Evolutionary conservation across 2,888 invertebrate genomes (phyloP).

Genomic region (Tetragonula carbonaria): DNA sequence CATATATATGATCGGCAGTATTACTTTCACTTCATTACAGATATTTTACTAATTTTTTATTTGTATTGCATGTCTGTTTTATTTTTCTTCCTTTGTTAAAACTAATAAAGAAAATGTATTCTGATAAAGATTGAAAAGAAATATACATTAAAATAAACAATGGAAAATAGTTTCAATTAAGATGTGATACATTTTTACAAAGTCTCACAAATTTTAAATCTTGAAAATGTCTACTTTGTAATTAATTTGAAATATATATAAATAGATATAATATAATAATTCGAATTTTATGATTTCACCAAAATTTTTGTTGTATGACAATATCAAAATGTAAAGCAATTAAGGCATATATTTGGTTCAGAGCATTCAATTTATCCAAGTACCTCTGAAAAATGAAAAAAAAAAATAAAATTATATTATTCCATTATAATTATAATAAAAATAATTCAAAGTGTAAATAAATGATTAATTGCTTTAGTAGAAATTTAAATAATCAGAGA

Average conservation of each 20-base stretch:
- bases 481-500: constrained; percentile 7
- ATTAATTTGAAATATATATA: neutral
- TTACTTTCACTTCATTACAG: constrained; percentile 20
- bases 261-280: constrained; percentile 4
- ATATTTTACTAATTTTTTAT: constrained; percentile 16
- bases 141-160: neutral
- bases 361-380: constrained; percentile 80
- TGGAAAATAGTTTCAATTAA: neutral
- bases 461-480: constrained; percentile 34
- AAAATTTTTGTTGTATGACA: constrained; percentile 76
- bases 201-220: neutral
- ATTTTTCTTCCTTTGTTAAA: neutral
- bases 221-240: neutral
- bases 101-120: constrained; percentile 6
- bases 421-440: neutral
- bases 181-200: neutral
- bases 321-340: constrained; percentile 76
- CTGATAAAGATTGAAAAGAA: neutral
- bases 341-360: constrained; percentile 78
- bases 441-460: constrained; percentile 17
- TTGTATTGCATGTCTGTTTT: neutral
- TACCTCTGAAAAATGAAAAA: constrained; percentile 77
- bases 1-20: constrained; percentile 33
- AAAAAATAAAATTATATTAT: constrained; percentile 36
- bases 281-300: constrained; percentile 52